Conservation (phyloP, 1,140 invertebrate genomes). For the Probaryconus sp. region DNA sequence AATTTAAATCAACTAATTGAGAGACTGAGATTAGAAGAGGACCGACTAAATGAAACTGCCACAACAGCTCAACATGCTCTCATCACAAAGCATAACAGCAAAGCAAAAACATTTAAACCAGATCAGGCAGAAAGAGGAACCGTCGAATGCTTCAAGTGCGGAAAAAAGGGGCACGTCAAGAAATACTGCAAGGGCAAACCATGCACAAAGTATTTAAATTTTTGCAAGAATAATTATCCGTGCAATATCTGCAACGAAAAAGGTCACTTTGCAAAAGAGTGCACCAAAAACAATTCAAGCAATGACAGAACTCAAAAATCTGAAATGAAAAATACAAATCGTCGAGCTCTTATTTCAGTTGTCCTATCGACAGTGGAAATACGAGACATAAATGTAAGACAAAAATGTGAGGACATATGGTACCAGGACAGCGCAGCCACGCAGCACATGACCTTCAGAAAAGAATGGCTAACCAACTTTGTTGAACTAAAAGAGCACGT, state of each 20-base stretch:
- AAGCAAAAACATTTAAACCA: not conserved
- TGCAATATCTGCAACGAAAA: not conserved
- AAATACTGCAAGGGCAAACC: not conserved
- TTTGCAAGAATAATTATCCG: not conserved
- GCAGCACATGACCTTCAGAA: constrained; percentile 55
- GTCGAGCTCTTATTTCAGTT: constrained; percentile 39
- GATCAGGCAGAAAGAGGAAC: not conserved
- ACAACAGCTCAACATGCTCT: not conserved
- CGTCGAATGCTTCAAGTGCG: not conserved
- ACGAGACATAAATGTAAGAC: constrained; percentile 11
- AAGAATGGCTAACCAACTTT: constrained; percentile 41
- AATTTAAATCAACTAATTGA: constrained; percentile 5
- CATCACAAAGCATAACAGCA: constrained; percentile 7
- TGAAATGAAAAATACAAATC: constrained; percentile 5
- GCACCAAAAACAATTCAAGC: no score
- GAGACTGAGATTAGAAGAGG: not conserved
- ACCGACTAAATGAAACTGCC: not conserved
- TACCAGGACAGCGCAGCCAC: constrained; percentile 41
- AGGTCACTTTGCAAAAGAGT: constrained; percentile 2
- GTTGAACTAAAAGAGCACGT: constrained; percentile 21
- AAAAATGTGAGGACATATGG: constrained; percentile 23
- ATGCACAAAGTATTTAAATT: not conserved
- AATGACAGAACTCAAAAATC: no score
- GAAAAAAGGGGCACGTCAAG: not conserved
- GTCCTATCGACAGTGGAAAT: constrained; percentile 40